phyloP scores from a whole-genome alignment of 2,888 invertebrate species.

The Thelaira solivaga region DNA sequence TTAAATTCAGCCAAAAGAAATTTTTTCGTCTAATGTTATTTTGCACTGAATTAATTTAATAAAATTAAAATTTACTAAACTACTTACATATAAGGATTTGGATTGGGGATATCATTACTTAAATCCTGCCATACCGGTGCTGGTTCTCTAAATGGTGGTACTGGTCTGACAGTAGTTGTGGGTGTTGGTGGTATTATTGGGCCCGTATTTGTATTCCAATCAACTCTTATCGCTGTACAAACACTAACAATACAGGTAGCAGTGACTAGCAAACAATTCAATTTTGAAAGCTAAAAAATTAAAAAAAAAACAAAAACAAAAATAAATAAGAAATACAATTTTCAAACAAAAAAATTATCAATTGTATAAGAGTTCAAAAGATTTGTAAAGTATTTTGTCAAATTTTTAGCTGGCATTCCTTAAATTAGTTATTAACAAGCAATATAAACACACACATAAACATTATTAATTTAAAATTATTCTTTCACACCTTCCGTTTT shows the following conservation, averaged over 20 bases:
- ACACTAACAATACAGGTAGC: conserved; percentile 70
- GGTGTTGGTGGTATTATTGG: conserved; percentile 81
- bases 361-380: too few relatives aligned
- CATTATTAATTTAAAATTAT: conserved; percentile 28
- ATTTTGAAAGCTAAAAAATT: conserved; percentile 67
- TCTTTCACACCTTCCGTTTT: conserved; percentile 44
- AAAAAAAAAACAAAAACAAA: background rate
- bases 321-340: background rate
- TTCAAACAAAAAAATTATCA: background rate
- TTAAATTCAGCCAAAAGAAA: too few relatives aligned
- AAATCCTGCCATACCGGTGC: conserved; percentile 82
- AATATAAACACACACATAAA: too few relatives aligned
- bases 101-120: conserved; percentile 80
- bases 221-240: conserved; percentile 80
- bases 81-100: conserved; percentile 80
- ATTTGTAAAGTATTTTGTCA: conserved; percentile 36
- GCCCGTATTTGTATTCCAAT: conserved; percentile 81
- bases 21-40: too few relatives aligned
- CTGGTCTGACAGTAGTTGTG: conserved; percentile 77
- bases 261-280: conserved; percentile 72
- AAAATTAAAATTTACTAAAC: too few relatives aligned
- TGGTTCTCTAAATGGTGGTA: conserved; percentile 79
- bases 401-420: conserved; percentile 13
- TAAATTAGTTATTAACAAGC: conserved; percentile 18
- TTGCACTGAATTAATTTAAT: too few relatives aligned